Evolutionary conservation across 2,797 vertebrate species (phyloP).

Genomic region (Trichosurus vulpecula): DNA sequence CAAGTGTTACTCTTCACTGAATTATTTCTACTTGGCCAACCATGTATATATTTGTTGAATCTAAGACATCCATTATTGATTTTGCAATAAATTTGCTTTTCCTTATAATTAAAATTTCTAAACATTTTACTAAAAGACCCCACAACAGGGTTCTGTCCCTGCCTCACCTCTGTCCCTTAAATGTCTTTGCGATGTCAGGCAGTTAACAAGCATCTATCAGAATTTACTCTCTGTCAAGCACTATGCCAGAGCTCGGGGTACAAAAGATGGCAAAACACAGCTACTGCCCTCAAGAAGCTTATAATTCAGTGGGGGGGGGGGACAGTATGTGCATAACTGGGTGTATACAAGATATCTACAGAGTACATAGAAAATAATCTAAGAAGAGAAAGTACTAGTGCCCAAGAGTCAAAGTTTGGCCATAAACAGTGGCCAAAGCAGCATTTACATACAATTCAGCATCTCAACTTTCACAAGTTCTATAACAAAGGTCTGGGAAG

Average conservation of each 20-base stretch:
- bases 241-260: background rate
- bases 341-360: background rate
- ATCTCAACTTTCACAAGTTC: background rate
- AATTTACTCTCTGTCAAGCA: background rate
- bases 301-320: background rate
- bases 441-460: background rate
- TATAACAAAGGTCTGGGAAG: background rate
- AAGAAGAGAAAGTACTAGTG: background rate
- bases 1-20: background rate
- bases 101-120: background rate
- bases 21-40: background rate
- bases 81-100: background rate
- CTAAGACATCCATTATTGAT: background rate
- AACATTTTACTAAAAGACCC: background rate
- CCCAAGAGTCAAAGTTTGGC: background rate
- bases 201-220: background rate
- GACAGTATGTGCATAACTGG: rapidly evolving
- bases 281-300: background rate
- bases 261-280: background rate
- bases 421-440: background rate
- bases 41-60: background rate
- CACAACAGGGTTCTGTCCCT: background rate
- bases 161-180: background rate
- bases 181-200: background rate
- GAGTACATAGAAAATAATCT: background rate